Conservation (phyloP, 2,888 invertebrate genomes). For the Augiades crinisus region DNA sequence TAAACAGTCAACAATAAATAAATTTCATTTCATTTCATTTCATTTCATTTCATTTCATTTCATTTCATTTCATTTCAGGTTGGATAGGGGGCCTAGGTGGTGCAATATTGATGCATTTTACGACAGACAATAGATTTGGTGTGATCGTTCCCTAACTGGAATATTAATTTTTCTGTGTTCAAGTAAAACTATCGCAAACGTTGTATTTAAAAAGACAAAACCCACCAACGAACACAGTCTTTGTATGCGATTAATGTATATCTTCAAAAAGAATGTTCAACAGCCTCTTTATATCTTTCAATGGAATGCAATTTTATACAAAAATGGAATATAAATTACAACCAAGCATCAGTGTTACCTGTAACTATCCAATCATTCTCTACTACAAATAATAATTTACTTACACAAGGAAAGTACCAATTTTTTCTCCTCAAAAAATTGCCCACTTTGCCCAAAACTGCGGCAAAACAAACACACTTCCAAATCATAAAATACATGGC, state of each 20-base stretch:
- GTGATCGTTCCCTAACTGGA: too few relatives aligned
- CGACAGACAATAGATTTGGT: too few relatives aligned
- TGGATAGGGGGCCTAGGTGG: too few relatives aligned
- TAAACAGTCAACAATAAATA: too few relatives aligned
- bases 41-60: too few relatives aligned
- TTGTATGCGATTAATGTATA: slow-evolving; percentile 64
- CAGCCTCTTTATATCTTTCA: slow-evolving; percentile 40
- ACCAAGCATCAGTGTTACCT: too few relatives aligned
- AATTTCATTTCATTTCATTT: too few relatives aligned
- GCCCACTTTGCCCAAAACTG: background rate
- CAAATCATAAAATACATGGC: slow-evolving; percentile 15
- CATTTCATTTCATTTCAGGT: too few relatives aligned
- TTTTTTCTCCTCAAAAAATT: too few relatives aligned
- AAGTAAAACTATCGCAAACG: slow-evolving; percentile 56
- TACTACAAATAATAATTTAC: slow-evolving; percentile 51
- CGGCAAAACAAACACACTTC: background rate
- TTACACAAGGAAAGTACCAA: slow-evolving; percentile 57
- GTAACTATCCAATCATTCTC: slow-evolving; percentile 47
- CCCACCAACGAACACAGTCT: slow-evolving; percentile 70
- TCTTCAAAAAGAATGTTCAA: slow-evolving; percentile 58
- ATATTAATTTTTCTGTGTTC: slow-evolving; percentile 53
- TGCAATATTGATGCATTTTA: too few relatives aligned
- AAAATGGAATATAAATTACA: slow-evolving; percentile 52
- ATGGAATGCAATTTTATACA: slow-evolving; percentile 62
- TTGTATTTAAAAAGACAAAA: slow-evolving; percentile 51